Evolutionary conservation across 2,888 invertebrate species (phyloP), one percentile per base, ranked within the genome.

Genomic region (Diplazon laetatorius): DNA sequence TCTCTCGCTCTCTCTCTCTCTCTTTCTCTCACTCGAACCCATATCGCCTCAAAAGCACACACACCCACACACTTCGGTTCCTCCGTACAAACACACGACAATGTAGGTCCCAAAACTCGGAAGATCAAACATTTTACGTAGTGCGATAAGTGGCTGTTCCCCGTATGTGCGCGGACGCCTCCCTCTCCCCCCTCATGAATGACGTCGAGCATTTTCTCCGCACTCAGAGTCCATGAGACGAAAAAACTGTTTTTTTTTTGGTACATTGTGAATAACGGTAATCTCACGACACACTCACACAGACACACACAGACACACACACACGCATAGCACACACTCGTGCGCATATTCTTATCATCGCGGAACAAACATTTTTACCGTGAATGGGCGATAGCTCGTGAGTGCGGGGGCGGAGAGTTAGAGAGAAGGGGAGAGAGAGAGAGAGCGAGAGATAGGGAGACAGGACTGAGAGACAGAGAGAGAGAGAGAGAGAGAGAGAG

Each of bases 121-220:
- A 63, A 48, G 59, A 76, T 59, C 70, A 30, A 76, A 71, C 25
- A 76, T 65, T 65, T 52, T n/a, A n/a, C 57, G 63, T 65, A 16
- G 30, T 30, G 70, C 46, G 76, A 70, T 65, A 65, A 71, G 50
- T 59, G 65, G 25, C 25, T 16, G 37, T 12, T n/a, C 20, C 9
- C 25, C 39, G 35, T 22, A 37, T 57, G 35, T 22, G 50, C 16
- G 39, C 52, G 65, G 37, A 20, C 35, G 18, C 16, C 70, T n/a
- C n/a, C n/a, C n/a, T n/a, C n/a, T n/a, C n/a, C n/a, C n/a, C n/a
- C n/a, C n/a, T n/a, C n/a, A n/a, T n/a, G n/a, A n/a, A n/a, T n/a
- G n/a, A n/a, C 35, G 37, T 39, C 37, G 18, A 48, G 14, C 25
- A 55, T 12, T 30, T 20, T n/a, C n/a, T n/a, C n/a, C n/a, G n/a